Percentiles rank a stretch among this genome's conserved stretches.
Conservation (phyloP, 2,888 invertebrate species). For the Chrysotoxum bicinctum region DNA sequence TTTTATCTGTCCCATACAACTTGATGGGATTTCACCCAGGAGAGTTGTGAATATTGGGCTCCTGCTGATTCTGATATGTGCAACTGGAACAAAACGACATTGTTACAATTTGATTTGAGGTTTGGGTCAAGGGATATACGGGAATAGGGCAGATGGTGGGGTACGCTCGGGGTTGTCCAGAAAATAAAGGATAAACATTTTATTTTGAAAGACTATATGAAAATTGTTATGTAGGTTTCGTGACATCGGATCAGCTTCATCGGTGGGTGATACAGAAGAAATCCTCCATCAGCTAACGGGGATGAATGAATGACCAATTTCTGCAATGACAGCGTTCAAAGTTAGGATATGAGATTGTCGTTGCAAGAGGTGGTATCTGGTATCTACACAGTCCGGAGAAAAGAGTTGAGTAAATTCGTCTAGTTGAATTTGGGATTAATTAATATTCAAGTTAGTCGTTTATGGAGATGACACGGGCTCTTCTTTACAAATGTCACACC, state of each 20-base stretch:
- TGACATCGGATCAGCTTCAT: conserved; percentile 34
- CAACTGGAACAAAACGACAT: conserved; percentile 7
- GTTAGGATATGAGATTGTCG: conserved; percentile 43
- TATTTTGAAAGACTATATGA: conserved; percentile 59
- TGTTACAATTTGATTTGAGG: conserved; percentile 14
- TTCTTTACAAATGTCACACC: background rate
- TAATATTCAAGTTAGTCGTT: background rate
- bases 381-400: background rate
- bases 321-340: conserved; percentile 46
- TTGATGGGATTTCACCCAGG: conserved; percentile 69
- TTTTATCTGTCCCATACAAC: conserved; percentile 61
- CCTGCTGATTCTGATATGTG: conserved; percentile 17
- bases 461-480: background rate
- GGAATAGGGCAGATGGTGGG: background rate
- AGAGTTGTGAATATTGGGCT: conserved; percentile 62
- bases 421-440: background rate
- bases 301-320: conserved; percentile 42
- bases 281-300: background rate
- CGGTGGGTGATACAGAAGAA: background rate
- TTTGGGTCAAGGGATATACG: conserved; percentile 29
- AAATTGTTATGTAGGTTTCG: conserved; percentile 68
- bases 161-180: background rate
- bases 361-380: background rate
- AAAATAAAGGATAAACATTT: conserved; percentile 49
- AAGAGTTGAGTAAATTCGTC: background rate